phyloP scores from a whole-genome alignment of 2,797 vertebrate genomes.

The Rhodeus uyekii region DNA sequence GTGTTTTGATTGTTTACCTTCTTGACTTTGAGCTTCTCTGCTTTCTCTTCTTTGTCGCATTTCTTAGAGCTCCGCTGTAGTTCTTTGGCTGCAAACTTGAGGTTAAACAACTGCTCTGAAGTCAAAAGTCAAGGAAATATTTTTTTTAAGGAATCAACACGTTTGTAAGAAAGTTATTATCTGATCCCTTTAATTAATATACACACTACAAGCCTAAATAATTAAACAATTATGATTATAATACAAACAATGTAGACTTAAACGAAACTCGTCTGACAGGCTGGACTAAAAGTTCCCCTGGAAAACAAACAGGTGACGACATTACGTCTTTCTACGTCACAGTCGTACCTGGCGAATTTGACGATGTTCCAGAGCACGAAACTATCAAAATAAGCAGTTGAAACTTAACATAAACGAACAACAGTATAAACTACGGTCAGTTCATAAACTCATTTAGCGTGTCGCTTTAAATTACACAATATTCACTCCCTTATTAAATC shows the following conservation, averaged over 20 bases:
- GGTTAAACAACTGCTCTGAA: constrained; percentile 80
- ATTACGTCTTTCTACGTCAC: constrained; percentile 8
- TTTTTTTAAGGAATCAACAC: fast-evolving
- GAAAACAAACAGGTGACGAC: background rate
- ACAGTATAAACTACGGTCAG: background rate
- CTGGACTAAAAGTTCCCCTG: background rate
- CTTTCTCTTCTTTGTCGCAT: constrained; percentile 84
- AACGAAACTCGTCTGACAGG: constrained; percentile 6
- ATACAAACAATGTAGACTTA: background rate
- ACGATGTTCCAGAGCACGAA: background rate
- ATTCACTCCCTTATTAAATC: background rate
- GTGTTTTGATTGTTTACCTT: constrained; percentile 69
- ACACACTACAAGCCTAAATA: background rate
- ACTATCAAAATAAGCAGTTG: background rate
- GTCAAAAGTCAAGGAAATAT: constrained; percentile 68
- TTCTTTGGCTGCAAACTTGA: constrained; percentile 83
- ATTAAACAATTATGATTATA: background rate
- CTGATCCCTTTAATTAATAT: background rate
- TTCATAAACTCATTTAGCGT: background rate
- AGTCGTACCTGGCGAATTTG: constrained; percentile 1
- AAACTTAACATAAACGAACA: background rate
- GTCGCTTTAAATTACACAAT: background rate
- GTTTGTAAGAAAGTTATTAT: background rate
- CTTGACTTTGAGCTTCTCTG: constrained; percentile 81
- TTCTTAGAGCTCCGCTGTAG: constrained; percentile 80